Evolutionary conservation across 1,140 invertebrate species (phyloP), one percentile per base, ranked within the genome.

Genomic region (Caligus rogercresseyi): DNA sequence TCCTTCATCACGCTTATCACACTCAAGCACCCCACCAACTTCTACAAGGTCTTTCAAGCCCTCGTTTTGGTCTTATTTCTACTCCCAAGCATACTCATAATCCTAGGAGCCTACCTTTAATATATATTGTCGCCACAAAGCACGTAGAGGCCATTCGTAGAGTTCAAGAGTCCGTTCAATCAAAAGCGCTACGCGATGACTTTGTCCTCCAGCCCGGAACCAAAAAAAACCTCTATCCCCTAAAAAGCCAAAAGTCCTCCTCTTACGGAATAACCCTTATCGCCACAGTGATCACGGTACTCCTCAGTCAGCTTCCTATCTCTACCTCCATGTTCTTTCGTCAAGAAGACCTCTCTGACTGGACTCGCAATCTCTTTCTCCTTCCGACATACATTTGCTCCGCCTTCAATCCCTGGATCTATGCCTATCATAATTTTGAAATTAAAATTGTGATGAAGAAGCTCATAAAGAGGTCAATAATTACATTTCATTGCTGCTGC

Each of bases 401-500:
- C n/a, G 31, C 31, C n/a, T 43, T 43, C 31, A 43, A 43, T 43
- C 31, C 31, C 31, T 43, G 31, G 31, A 43, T 43, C 31, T 43
- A 43, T 43, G 31, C 31, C 7, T 43, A 43, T 43, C 31, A 43
- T n/a, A 43, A 43, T n/a, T 43, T 43, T 11, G 31, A 43, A n/a
- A 43, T 43, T n/a, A 43, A 43, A 43, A 43, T 43, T n/a, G n/a
- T 43, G 31, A 43, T 43, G n/a, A 43, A 43, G n/a, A 43, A 43
- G n/a, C 31, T 43, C 31, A 43, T 43, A 11, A 7, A 43, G n/a
- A 43, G 31, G n/a, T n/a, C n/a, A n/a, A n/a, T n/a, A n/a, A n/a
- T n/a, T n/a, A n/a, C n/a, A n/a, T n/a, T n/a, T n/a, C n/a, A n/a
- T n/a, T n/a, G n/a, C n/a, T n/a, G n/a, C n/a, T n/a, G n/a, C n/a